These are phyloP conservation scores for Oncorhynchus nerka DNA, from an alignment of 2,113 vertebrate species.

Conservation along the genomic window DNA sequence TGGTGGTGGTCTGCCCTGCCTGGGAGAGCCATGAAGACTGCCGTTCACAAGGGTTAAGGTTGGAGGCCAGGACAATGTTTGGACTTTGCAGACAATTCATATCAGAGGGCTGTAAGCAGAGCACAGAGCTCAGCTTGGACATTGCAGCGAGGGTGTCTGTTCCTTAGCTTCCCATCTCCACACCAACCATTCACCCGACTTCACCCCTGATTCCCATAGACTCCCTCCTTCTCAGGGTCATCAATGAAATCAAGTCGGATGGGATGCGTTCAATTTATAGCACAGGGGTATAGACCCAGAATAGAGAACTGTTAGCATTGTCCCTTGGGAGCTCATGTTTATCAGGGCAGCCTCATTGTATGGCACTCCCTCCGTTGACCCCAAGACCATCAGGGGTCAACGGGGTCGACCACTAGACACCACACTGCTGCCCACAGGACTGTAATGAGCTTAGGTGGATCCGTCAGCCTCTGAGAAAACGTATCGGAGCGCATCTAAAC, in stretches of 20 bases:
- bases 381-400: conserved; percentile 31
- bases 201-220: neutral
- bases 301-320: neutral
- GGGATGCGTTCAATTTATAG: neutral
- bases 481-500: conserved; percentile 32
- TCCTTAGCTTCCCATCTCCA: too few species aligned
- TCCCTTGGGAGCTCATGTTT: conserved; percentile 15
- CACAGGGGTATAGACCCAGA: neutral
- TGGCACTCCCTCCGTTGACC: conserved; percentile 32
- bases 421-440: conserved; percentile 17
- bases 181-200: too few species aligned
- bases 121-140: neutral
- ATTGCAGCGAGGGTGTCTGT: neutral
- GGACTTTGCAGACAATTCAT: neutral
- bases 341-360: conserved; percentile 43
- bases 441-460: conserved; percentile 53
- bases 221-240: neutral
- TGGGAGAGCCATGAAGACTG: neutral
- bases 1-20: neutral
- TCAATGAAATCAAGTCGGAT: neutral
- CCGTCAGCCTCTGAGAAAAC: conserved; percentile 3
- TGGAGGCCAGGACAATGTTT: too few species aligned
- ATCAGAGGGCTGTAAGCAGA: neutral
- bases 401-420: conserved; percentile 21
- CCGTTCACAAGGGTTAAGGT: neutral